Base-by-base conservation (phyloP, 1,140 invertebrate genomes). In the Diuraphis noxia region DNA sequence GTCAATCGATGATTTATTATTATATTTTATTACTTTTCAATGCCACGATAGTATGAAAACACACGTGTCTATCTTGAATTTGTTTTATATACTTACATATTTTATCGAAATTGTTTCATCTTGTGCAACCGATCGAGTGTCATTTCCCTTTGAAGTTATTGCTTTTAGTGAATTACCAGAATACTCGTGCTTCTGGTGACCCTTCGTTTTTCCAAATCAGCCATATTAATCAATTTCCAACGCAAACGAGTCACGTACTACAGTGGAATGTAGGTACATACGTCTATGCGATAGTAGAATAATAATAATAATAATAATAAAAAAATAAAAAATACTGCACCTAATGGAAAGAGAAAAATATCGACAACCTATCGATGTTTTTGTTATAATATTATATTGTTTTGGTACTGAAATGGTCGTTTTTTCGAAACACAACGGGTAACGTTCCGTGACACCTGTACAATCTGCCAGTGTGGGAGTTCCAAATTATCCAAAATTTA, bases 391-490 rank as follows among this genome's bases (percentile, higher is more conserved):
- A 43, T 41, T 77, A 89, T 90, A 91, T 91, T 52, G 89, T 82
- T 91, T 91, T 79, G 40, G 72, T 91, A 82, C n/a, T 38, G 77
- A 46, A 91, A 82, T 52, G 19, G 43, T 91, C 89, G 89, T 91
- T 81, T 90, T 77, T 90, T 81, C 72, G 8, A 49, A 52, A 81
- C 41, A 81, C 43, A 5, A 77, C 72, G 77, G 43, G 77, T 91
- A 91, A 91, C 89, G 89, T 91, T 82, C 89, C 89, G 89, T 91
- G 89, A 91, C 89, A 91, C 34, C 88, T 90, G 77, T 36, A 90
- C 88, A 49, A 36, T 81, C 89, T 46, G 36, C 89, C 43, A 40
- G 56, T 52, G 89, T 82, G 77, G 89, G 77, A 91, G 89, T 91
- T 82, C 41, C 43, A 81, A 91, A 91, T 91, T 91, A 91, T 91